Evolutionary conservation across 2,888 invertebrate genomes (phyloP).

Genomic region (Netelia fuscicornis): DNA sequence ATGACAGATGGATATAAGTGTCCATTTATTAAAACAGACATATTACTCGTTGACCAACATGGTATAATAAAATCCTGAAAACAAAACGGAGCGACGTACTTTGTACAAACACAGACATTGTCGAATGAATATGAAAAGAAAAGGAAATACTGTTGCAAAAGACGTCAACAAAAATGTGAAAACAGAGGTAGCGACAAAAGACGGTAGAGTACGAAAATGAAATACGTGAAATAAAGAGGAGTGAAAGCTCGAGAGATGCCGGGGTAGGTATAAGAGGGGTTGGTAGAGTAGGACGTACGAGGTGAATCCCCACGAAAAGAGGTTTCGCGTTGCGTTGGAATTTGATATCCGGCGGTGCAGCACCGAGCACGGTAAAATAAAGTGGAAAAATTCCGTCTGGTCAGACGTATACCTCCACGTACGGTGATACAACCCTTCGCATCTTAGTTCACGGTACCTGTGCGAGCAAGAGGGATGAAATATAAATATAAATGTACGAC

Average conservation of each 20-base stretch:
- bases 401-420: slow-evolving; percentile 44
- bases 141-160: neutral
- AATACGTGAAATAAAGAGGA: slow-evolving; percentile 43
- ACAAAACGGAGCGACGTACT: neutral
- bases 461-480: slow-evolving; percentile 15
- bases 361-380: slow-evolving; percentile 75
- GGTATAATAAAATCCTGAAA: neutral
- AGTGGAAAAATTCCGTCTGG: slow-evolving; percentile 78
- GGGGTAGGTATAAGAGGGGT: slow-evolving; percentile 3
- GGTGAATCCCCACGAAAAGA: slow-evolving; percentile 48
- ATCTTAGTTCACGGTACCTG: slow-evolving; percentile 4
- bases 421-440: slow-evolving; percentile 2
- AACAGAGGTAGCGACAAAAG: slow-evolving; percentile 4
- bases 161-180: neutral
- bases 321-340: slow-evolving; percentile 72
- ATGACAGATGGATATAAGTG: too few relatives aligned
- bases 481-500: slow-evolving; percentile 12
- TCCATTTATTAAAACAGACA: too few relatives aligned
- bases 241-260: slow-evolving; percentile 60
- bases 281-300: slow-evolving; percentile 18
- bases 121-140: slow-evolving; percentile 2
- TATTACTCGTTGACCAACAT: too few relatives aligned
- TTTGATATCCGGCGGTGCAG: slow-evolving; percentile 76
- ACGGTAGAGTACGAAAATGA: slow-evolving; percentile 33
- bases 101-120: neutral